Evolutionary conservation across 1,140 invertebrate species (phyloP), one percentile per base, ranked within the genome.

Genomic region (Halesus radiatus): DNA sequence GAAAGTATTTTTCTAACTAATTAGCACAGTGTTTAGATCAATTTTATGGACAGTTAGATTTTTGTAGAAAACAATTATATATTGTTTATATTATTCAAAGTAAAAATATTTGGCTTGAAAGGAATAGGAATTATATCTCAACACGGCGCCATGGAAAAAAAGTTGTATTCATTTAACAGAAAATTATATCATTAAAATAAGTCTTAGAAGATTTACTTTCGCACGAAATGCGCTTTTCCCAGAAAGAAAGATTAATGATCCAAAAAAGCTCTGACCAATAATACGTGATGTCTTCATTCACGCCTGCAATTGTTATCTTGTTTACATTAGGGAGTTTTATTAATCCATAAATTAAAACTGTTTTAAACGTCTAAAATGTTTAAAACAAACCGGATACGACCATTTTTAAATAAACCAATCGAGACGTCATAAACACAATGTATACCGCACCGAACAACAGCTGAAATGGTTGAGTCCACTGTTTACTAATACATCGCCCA

Each of bases 361-460:
- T 74, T 74, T 22, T 74, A 45, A 45, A 45, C 37, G 37, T 45
- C 37, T 56, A 15, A 54, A 54, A 54, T 52, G 50, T 50, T 54
- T 74, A 26, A 56, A 23, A 56, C 29, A 56, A 54, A 74, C 70
- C 70, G 70, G 70, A 74, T 74, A 56, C 70, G 70, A 74, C 70
- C 70, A 74, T 74, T 74, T 74, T 74, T 74, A 74, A 74, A 74
- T 74, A 74, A 74, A 74, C 70, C 70, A 74, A 74, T 74, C 18
- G 52, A 74, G 52, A 74, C 70, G 70, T 74, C 70, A 74, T 74
- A 74, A 74, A 74, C 50, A 53, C n/a, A 54, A 22, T 54, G 23
- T 54, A 26, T 26, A 53, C 20, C 54, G 37, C 26, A 26, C 20
- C 22, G 22, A 13, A 56, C 20, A 70, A 70, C 70, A 74, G 70